Evolutionary conservation across 2,888 invertebrate genomes (phyloP).

Genomic region (Drosophila monieri): DNA sequence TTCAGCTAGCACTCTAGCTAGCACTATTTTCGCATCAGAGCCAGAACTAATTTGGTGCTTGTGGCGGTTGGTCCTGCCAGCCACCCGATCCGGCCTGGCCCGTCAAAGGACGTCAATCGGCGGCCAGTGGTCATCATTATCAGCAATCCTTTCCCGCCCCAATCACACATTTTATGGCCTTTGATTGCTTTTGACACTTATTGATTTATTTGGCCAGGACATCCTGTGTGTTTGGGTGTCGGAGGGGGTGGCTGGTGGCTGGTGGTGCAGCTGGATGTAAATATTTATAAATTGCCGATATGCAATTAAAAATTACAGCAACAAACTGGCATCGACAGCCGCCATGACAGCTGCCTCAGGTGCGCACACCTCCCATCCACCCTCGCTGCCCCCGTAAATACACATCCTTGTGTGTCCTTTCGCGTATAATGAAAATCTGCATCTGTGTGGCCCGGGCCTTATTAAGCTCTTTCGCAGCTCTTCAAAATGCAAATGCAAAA

Average conservation of each 20-base stretch:
- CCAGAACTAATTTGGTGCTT: too few relatives aligned
- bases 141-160: slow-evolving; percentile 9
- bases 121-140: slow-evolving; percentile 34
- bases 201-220: slow-evolving; percentile 58
- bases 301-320: slow-evolving; percentile 67
- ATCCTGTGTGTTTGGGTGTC: slow-evolving; percentile 1
- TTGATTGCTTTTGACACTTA: slow-evolving; percentile 67
- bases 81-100: not conserved
- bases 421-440: not conserved
- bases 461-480: slow-evolving; percentile 22
- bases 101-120: slow-evolving; percentile 6
- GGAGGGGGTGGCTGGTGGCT: not conserved
- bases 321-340: slow-evolving; percentile 15
- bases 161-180: slow-evolving; percentile 48
- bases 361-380: slow-evolving; percentile 4
- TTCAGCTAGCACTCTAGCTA: too few relatives aligned
- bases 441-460: not conserved
- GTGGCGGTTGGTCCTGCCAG: too few relatives aligned
- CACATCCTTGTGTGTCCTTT: not conserved
- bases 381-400: not conserved
- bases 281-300: slow-evolving; percentile 61
- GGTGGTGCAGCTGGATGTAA: slow-evolving; percentile 36
- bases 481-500: slow-evolving; percentile 29
- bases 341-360: slow-evolving; percentile 50
- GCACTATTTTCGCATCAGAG: too few relatives aligned